Conservation (phyloP, 2,113 vertebrate species). For the Reinhardtius hippoglossoides region DNA sequence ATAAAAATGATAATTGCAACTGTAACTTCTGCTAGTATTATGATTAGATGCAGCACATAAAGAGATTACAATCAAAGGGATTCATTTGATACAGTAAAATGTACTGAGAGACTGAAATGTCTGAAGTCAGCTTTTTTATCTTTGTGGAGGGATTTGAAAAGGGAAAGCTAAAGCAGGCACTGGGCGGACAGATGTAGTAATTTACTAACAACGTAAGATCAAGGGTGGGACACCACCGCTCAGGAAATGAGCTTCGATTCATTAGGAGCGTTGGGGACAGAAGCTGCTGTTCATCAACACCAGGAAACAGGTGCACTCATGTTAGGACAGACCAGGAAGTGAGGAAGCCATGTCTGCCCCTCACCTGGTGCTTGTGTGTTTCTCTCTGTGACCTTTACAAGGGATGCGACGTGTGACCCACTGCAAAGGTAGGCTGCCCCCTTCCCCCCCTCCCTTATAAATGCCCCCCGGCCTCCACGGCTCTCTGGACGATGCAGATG, state of each 20-base stretch:
- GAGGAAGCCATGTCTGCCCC: constrained; percentile 62
- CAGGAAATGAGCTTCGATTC: constrained; percentile 31
- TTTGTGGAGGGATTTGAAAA: background rate
- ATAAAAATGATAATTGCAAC: constrained; percentile 16
- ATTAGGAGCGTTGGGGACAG: constrained; percentile 9
- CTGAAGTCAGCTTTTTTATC: background rate
- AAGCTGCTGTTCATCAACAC: constrained; percentile 29
- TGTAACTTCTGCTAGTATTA: background rate
- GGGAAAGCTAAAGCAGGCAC: background rate
- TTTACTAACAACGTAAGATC: background rate
- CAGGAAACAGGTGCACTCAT: constrained; percentile 43
- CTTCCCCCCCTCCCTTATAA: constrained; percentile 51
- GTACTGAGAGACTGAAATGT: background rate
- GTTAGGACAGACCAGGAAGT: constrained; percentile 60
- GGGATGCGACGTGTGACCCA: constrained; percentile 98
- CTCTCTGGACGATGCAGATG: constrained; percentile 65
- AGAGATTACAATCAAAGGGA: too few relatives aligned
- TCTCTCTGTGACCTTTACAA: constrained; percentile 96
- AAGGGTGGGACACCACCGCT: background rate
- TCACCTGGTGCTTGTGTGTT: constrained; percentile 91
- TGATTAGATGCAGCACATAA: too few relatives aligned
- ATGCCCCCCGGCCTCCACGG: constrained; percentile 69
- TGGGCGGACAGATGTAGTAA: background rate
- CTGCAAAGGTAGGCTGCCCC: constrained; percentile 95
- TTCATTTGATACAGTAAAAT: too few relatives aligned